Percentiles rank a stretch among this genome's conserved stretches.
Evolutionary conservation across 2,797 vertebrate genomes (phyloP).

Genomic region (Myotis planiceps): DNA sequence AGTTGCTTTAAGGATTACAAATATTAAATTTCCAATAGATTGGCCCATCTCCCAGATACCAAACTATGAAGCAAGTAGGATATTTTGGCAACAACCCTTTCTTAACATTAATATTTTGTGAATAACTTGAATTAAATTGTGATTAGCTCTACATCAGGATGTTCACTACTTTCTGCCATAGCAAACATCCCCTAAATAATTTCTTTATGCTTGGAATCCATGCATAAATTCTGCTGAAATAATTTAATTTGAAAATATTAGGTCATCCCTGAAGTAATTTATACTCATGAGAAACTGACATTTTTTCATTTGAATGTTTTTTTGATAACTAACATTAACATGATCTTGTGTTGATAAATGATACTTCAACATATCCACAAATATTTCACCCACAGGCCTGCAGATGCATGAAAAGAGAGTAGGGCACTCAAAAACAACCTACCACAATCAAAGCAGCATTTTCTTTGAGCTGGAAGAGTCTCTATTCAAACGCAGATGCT

Average conservation of each 20-base stretch:
- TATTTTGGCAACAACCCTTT: not conserved
- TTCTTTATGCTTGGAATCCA: not conserved
- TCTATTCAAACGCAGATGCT: too few species aligned
- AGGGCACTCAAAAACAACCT: fast-evolving
- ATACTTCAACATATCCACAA: not conserved
- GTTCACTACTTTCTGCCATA: not conserved
- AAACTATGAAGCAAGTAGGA: not conserved
- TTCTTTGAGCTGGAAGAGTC: not conserved
- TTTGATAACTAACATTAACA: not conserved
- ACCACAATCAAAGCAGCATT: not conserved
- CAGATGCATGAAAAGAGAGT: too few species aligned
- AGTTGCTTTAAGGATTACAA: not conserved
- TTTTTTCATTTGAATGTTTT: not conserved
- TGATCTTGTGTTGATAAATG: not conserved
- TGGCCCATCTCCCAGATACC: not conserved
- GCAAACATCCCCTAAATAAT: not conserved
- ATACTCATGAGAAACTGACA: not conserved
- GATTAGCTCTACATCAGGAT: not conserved
- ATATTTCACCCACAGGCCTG: not conserved
- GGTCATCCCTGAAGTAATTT: not conserved
- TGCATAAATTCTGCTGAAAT: not conserved
- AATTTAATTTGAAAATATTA: not conserved
- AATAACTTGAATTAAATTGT: not conserved
- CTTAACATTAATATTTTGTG: not conserved
- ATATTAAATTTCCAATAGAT: not conserved